Evolutionary conservation across 1,140 invertebrate species (phyloP).

Genomic region (Laupala kohalensis): DNA sequence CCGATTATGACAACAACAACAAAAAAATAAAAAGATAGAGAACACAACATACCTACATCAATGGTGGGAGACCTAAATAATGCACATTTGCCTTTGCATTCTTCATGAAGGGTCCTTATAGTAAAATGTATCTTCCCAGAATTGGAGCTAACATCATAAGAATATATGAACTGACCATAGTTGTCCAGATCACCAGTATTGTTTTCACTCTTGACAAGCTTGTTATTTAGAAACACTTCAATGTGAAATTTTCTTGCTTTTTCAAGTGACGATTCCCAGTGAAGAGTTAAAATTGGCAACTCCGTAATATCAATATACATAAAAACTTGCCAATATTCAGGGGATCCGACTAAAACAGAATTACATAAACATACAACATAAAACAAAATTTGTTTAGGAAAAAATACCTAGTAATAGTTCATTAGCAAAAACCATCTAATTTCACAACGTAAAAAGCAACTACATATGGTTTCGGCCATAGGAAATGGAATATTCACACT

Average conservation of each 20-base stretch:
- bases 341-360: too few relatives aligned
- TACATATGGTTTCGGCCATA: too few relatives aligned
- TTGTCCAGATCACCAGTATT: background rate
- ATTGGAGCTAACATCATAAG: background rate
- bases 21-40: background rate
- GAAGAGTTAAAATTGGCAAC: background rate
- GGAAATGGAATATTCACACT: too few relatives aligned
- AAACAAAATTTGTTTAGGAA: too few relatives aligned
- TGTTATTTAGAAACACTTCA: background rate
- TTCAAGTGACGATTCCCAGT: background rate
- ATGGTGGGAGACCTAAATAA: background rate
- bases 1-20: too few relatives aligned
- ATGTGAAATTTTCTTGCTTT: background rate
- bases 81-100: background rate
- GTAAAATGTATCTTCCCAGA: background rate
- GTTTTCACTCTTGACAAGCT: background rate
- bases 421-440: too few relatives aligned
- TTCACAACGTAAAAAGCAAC: too few relatives aligned
- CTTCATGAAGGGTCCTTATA: background rate
- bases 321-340: background rate
- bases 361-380: too few relatives aligned
- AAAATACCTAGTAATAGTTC: too few relatives aligned
- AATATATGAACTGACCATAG: background rate
- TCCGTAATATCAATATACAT: background rate
- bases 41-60: background rate